Evolutionary conservation across 2,888 invertebrate species (phyloP), one percentile per base, ranked within the genome.

Genomic region (Laothoe populi): DNA sequence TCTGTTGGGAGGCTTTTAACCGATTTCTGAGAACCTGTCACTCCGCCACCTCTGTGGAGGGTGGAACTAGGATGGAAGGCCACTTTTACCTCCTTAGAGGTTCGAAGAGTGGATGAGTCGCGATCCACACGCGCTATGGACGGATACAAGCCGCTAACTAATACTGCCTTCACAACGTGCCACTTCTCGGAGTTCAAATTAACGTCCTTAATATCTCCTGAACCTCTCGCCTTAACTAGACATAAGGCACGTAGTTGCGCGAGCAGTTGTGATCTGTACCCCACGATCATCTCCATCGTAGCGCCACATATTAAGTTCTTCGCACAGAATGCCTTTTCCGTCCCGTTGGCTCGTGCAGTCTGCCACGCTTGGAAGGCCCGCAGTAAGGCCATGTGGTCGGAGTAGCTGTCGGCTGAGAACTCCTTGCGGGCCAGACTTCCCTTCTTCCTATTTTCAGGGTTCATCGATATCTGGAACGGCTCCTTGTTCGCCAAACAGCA

Each of bases 91-190:
- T 94, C 94, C 13, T 93, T 95, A 76, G 95, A 94, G 5, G 96
- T 95, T 19, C 95, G 88, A 11, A 97, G 81, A 1, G 94, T 93
- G 13, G 88, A 83, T 26, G 94, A 93, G 23, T 94, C 94, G 13
- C 95, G 87, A 79, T 96, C 96, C 0, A 96, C 95, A 21, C 95
- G 93, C 19, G 97, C 96, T 48, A 99, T 86, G 72, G 97, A 97
- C 0, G 99, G 99, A 87, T 99, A 99, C 64, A 97, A 93, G 0
- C 99, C 99, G 3, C 97, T 96, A 26, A 96, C 95, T 38, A 99
- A 90, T 1, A 97, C 97, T 0, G 97, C 97, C 81, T 99, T 99
- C 0, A 99, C 96, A 61, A 99, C 95, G 11, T 97, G 96, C 98
- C 98, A 98, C 79, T 96, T 96, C 73, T 96, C 95, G 0, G 97